phyloP scores from a whole-genome alignment of 1,140 invertebrate species.

The Bombus terrestris region DNA sequence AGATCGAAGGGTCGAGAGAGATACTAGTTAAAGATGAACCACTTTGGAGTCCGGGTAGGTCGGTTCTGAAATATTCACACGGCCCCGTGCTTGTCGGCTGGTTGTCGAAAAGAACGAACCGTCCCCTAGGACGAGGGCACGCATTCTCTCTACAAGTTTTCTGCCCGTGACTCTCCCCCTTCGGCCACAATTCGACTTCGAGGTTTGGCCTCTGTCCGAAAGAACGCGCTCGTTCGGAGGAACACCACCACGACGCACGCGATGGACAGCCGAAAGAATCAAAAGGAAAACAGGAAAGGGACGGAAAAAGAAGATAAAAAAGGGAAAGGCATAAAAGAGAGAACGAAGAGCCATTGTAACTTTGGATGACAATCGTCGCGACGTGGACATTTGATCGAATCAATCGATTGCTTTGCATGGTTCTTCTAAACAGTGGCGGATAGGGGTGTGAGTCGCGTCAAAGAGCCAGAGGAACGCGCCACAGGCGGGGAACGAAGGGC shows the following conservation, averaged over 20 bases:
- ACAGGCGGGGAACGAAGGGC: constrained; percentile 36
- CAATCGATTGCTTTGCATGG: constrained; percentile 75
- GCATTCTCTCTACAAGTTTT: constrained; percentile 1
- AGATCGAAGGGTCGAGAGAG: background rate
- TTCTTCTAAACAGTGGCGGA: constrained; percentile 71
- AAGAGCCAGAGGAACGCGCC: constrained; percentile 35
- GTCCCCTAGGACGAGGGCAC: constrained; percentile 42
- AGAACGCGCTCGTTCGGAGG: background rate
- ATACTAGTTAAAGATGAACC: constrained; percentile 54
- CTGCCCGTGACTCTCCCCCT: constrained; percentile 24
- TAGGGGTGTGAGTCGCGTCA: constrained; percentile 27
- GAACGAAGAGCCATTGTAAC: constrained; percentile 72
- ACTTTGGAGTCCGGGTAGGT: constrained; percentile 26
- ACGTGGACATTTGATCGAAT: constrained; percentile 78
- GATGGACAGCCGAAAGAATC: background rate
- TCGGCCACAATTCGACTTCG: background rate
- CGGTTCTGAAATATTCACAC: constrained; percentile 68
- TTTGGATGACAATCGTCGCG: constrained; percentile 78
- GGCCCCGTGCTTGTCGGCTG: constrained; percentile 67
- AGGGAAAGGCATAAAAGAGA: constrained; percentile 38
- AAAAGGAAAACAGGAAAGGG: background rate
- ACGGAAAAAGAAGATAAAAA: background rate
- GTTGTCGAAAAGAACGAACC: constrained; percentile 53
- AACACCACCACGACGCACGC: background rate
- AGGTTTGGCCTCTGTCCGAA: constrained; percentile 39